These are phyloP conservation scores for Paramuricea clavata DNA, from an alignment of 92 coral and sea anemone genomes.

Conservation along the genomic window DNA sequence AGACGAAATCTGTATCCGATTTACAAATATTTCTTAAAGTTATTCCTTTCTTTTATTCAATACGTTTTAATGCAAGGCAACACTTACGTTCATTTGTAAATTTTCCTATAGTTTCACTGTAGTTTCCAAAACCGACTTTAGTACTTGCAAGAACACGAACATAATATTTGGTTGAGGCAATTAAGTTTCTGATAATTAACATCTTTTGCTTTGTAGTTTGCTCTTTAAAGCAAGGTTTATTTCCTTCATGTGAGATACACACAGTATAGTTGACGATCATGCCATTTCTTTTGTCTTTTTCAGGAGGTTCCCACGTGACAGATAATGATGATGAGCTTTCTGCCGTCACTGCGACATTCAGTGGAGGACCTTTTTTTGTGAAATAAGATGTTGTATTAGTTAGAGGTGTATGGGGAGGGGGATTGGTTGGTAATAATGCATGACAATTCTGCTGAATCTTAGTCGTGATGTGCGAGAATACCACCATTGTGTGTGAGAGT, in stretches of 20 bases:
- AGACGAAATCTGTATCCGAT: too few relatives aligned
- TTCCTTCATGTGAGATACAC: background rate
- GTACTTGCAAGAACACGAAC: background rate
- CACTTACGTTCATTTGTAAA: too few relatives aligned
- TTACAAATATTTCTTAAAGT: too few relatives aligned
- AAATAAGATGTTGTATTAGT: too few relatives aligned
- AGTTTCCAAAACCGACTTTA: background rate
- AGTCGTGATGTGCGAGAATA: too few relatives aligned
- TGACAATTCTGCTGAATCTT: too few relatives aligned
- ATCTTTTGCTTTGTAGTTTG: background rate
- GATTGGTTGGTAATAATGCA: too few relatives aligned
- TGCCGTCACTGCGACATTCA: background rate
- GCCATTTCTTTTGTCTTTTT: background rate
- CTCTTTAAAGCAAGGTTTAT: background rate
- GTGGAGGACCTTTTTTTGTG: background rate
- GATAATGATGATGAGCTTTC: background rate
- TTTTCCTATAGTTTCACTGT: too few relatives aligned
- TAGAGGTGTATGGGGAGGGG: too few relatives aligned
- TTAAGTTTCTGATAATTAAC: background rate
- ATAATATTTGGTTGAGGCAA: background rate
- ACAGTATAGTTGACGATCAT: background rate
- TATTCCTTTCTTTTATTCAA: too few relatives aligned
- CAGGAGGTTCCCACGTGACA: background rate
- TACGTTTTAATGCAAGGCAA: too few relatives aligned
- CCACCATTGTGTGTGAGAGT: too few relatives aligned